A percentile compares a stretch with the other conserved stretches of the same genome.
Conservation (phyloP, 2,797 vertebrate species). For the Bradypodion pumilum region DNA sequence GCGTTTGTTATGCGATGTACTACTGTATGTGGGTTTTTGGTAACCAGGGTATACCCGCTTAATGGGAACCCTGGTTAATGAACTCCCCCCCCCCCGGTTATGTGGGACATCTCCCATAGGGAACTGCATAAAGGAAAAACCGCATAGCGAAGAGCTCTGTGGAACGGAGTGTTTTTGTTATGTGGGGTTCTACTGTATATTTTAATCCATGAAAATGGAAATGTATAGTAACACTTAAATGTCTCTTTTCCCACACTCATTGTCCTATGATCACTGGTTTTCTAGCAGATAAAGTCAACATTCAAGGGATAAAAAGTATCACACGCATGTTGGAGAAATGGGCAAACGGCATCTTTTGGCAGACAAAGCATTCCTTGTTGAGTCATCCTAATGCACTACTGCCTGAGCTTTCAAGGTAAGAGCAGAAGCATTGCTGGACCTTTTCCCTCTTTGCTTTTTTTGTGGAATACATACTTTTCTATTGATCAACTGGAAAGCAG, state of each 20-base stretch:
- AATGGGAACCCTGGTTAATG: too few relatives aligned
- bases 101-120: too few relatives aligned
- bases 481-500: background rate
- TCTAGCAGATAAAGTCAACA: constrained; percentile 71
- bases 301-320: constrained; percentile 68
- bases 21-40: too few relatives aligned
- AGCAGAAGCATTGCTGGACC: background rate
- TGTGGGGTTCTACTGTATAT: too few relatives aligned
- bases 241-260: constrained; percentile 24
- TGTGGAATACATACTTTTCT: background rate
- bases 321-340: constrained; percentile 73
- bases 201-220: background rate
- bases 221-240: background rate
- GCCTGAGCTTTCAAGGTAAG: constrained; percentile 73
- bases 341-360: constrained; percentile 73
- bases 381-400: constrained; percentile 66
- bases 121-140: too few relatives aligned
- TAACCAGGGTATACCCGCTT: too few relatives aligned
- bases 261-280: constrained; percentile 41
- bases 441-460: background rate
- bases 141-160: too few relatives aligned
- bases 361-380: constrained; percentile 69
- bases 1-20: too few relatives aligned
- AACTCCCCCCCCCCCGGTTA: too few relatives aligned
- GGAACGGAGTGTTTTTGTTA: too few relatives aligned